These are phyloP conservation scores for Cephus runcator DNA, from an alignment of 2,888 invertebrate genomes.

Conservation along the genomic window DNA sequence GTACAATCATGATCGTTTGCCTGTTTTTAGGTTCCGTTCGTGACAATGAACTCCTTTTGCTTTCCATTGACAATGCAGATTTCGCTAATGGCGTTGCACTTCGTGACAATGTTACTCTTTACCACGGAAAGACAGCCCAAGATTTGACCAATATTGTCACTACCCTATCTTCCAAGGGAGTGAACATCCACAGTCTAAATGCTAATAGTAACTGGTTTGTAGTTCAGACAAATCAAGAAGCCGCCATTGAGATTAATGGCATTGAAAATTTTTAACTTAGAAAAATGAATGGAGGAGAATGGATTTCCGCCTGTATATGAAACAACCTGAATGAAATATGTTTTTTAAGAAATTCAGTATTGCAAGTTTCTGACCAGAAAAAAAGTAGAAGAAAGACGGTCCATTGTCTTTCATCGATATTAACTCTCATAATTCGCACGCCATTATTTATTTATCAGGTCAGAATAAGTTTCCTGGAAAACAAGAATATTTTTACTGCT, in stretches of 20 bases:
- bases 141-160: constrained; percentile 56
- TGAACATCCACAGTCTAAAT: constrained; percentile 53
- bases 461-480: constrained; percentile 1
- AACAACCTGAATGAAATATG: neutral
- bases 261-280: constrained; percentile 42
- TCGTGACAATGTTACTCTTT: constrained; percentile 48
- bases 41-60: constrained; percentile 52
- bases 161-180: constrained; percentile 45
- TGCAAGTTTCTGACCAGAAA: constrained; percentile 19
- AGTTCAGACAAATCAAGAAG: constrained; percentile 54
- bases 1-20: neutral
- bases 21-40: constrained; percentile 57
- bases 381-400: neutral
- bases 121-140: constrained; percentile 39
- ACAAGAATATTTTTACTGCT: constrained; percentile 19
- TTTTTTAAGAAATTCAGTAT: constrained; percentile 23
- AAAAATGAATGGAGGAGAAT: neutral
- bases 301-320: neutral
- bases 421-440: neutral
- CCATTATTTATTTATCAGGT: constrained; percentile 1
- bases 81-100: constrained; percentile 58
- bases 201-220: constrained; percentile 58
- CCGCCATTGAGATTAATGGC: constrained; percentile 37
- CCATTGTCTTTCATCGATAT: neutral
- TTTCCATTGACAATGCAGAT: constrained; percentile 58